phyloP scores from a whole-genome alignment of 2,113 vertebrate species.

The Pipa parva region DNA sequence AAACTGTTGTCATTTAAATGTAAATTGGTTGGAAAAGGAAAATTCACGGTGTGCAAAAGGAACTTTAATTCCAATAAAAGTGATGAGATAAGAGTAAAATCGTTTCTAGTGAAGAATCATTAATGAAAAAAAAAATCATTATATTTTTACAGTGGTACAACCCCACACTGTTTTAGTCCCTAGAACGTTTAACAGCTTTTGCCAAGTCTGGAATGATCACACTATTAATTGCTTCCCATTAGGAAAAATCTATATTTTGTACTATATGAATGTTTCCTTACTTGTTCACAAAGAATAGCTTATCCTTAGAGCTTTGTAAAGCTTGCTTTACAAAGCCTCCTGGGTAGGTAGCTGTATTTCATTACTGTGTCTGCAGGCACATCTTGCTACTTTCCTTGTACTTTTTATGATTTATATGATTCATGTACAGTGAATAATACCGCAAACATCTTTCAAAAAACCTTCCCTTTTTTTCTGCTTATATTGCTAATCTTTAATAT shows the following conservation, averaged over 20 bases:
- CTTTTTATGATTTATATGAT: slow-evolving; percentile 13
- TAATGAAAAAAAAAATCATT: slow-evolving; percentile 54
- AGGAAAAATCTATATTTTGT: slow-evolving; percentile 21
- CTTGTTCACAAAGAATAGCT: slow-evolving; percentile 5
- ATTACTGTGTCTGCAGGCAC: slow-evolving; percentile 7
- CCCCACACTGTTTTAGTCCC: slow-evolving; percentile 40
- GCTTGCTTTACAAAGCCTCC: slow-evolving; percentile 1
- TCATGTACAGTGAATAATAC: slow-evolving; percentile 20
- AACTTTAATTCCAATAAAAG: slow-evolving; percentile 37
- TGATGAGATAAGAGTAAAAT: slow-evolving; percentile 46
- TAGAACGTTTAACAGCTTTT: slow-evolving; percentile 31
- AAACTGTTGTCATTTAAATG: slow-evolving; percentile 33
- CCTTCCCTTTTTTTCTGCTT: slow-evolving; percentile 40
- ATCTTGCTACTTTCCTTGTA: slow-evolving; percentile 2
- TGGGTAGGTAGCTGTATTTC: not conserved
- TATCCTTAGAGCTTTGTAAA: not conserved
- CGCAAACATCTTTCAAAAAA: slow-evolving; percentile 44
- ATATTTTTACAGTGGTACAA: slow-evolving; percentile 45
- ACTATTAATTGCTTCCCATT: slow-evolving; percentile 45
- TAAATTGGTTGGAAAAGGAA: slow-evolving; percentile 29
- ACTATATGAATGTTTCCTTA: slow-evolving; percentile 21
- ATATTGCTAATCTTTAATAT: slow-evolving; percentile 43
- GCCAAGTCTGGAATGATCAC: slow-evolving; percentile 39
- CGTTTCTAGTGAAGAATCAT: slow-evolving; percentile 46
- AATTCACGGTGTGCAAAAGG: slow-evolving; percentile 18